These are phyloP conservation scores for Stichodactyla mertensii DNA, from an alignment of 64 coral and sea anemone species.

Conservation along the genomic window DNA sequence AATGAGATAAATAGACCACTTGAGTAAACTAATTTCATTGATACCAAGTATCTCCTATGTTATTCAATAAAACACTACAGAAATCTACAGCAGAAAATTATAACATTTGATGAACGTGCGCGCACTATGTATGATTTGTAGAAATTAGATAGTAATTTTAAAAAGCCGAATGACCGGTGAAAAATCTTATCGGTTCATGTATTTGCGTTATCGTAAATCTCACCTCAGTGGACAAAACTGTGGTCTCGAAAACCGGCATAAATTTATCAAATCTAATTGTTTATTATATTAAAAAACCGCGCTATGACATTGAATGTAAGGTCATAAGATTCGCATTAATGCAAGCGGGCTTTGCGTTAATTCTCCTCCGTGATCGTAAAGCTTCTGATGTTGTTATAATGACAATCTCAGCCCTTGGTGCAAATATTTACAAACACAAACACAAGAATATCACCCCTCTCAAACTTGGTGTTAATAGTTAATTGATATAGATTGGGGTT, in stretches of 20 bases:
- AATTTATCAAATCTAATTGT: background rate
- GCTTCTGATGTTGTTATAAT: background rate
- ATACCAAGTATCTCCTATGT: no score
- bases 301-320: background rate
- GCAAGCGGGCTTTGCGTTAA: no score
- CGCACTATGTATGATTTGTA: no score
- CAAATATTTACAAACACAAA: slow-evolving; percentile 7
- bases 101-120: no score
- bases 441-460: background rate
- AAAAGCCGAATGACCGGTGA: no score
- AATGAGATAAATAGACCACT: no score
- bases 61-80: no score
- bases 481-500: background rate
- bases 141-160: no score
- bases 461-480: background rate
- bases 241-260: background rate
- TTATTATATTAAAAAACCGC: background rate
- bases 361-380: no score
- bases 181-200: background rate
- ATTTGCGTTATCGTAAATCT: background rate
- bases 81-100: background rate
- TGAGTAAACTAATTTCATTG: no score
- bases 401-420: background rate
- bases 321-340: background rate
- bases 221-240: background rate